These are phyloP conservation scores for Drosophila eugracilis DNA, from an alignment of 1,140 invertebrate species.

Conservation along the genomic window DNA sequence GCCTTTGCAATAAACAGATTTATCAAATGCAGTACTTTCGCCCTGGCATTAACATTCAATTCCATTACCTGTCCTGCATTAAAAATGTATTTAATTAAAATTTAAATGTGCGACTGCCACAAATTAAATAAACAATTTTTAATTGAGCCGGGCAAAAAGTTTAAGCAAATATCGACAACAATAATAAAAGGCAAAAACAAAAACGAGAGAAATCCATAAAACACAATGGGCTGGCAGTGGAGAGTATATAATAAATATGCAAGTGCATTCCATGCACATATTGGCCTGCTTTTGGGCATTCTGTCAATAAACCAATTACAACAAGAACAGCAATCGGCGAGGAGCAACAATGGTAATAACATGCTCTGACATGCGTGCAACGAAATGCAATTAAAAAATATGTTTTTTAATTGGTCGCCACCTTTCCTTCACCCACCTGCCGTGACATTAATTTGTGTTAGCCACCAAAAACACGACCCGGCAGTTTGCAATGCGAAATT, in stretches of 20 bases:
- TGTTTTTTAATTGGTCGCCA: slow-evolving; percentile 71
- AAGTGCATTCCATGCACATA: slow-evolving; percentile 29
- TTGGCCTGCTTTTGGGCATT: slow-evolving; percentile 58
- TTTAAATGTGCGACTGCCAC: slow-evolving; percentile 73
- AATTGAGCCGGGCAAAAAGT: slow-evolving; percentile 76
- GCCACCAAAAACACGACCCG: slow-evolving; percentile 52
- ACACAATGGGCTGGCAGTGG: slow-evolving; percentile 18
- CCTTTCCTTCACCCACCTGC: slow-evolving; percentile 64
- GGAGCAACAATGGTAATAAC: slow-evolving; percentile 30
- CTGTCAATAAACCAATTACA: slow-evolving; percentile 78
- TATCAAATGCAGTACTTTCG: slow-evolving; percentile 42
- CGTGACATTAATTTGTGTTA: slow-evolving; percentile 77
- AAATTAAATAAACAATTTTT: slow-evolving; percentile 82
- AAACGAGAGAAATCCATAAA: slow-evolving; percentile 35
- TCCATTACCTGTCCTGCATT: slow-evolving; percentile 54
- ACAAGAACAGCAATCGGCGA: slow-evolving; percentile 44
- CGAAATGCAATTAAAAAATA: slow-evolving; percentile 78
- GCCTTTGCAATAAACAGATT: slow-evolving; percentile 47
- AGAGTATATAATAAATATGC: slow-evolving; percentile 28
- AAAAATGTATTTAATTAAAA: slow-evolving; percentile 79
- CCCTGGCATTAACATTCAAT: slow-evolving; percentile 47
- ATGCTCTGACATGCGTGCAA: slow-evolving; percentile 55
- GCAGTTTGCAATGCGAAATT: slow-evolving; percentile 39
- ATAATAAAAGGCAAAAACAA: too few relatives aligned
- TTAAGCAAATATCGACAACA: slow-evolving; percentile 66